phyloP scores from a whole-genome alignment of 2,888 invertebrate genomes.

The Piscicola geometra region DNA sequence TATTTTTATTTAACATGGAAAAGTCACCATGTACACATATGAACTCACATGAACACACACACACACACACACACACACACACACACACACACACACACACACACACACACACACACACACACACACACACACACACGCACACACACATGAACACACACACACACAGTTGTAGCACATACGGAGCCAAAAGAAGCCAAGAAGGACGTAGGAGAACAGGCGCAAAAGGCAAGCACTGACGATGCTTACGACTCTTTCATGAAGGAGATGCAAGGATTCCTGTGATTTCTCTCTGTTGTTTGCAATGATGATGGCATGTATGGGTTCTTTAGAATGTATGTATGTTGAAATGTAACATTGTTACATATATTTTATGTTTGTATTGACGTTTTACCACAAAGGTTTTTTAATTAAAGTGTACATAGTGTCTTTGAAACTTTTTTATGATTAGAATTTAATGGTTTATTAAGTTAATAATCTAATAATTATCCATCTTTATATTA shows the following conservation, averaged over 20 bases:
- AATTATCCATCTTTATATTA: too few species aligned
- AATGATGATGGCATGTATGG: too few species aligned
- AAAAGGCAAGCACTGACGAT: conserved; percentile 73
- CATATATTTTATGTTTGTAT: too few species aligned
- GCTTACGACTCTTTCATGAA: conserved; percentile 98
- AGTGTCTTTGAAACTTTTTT: too few species aligned
- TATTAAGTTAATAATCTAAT: too few species aligned
- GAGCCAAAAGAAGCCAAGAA: neutral
- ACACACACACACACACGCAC: conserved; percentile 31
- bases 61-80: conserved; percentile 18
- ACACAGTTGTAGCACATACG: neutral
- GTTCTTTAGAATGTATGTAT: too few species aligned
- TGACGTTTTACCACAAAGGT: too few species aligned
- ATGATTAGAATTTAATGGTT: too few species aligned
- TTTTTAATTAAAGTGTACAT: too few species aligned
- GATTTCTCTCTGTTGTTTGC: neutral
- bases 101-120: conserved; percentile 30
- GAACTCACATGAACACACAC: conserved; percentile 12
- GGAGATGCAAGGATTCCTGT: conserved; percentile 91
- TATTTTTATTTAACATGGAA: too few species aligned
- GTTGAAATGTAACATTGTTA: too few species aligned
- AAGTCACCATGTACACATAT: conserved; percentile 9
- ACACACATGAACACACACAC: conserved; percentile 30
- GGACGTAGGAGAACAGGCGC: conserved; percentile 7
- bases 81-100: conserved; percentile 13